These are phyloP conservation scores for Trogon melanurus DNA, from an alignment of 2,113 vertebrate species.

Conservation along the genomic window DNA sequence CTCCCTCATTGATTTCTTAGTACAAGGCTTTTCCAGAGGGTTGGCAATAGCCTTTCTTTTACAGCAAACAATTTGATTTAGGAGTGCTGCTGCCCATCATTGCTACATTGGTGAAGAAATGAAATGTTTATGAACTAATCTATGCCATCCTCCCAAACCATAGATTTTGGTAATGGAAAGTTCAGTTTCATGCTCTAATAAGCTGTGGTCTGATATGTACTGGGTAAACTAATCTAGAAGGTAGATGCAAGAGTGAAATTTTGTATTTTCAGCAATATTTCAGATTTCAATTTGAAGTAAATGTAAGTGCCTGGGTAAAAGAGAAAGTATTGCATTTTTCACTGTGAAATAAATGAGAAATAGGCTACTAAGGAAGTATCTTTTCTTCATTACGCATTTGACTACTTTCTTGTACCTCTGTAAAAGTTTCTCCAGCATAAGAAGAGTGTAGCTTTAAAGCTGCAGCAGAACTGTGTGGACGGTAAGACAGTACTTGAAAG, in stretches of 20 bases:
- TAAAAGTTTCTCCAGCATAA: not conserved
- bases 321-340: not conserved
- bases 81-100: not conserved
- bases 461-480: not conserved
- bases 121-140: constrained; percentile 45
- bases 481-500: not conserved
- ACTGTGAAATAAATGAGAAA: constrained; percentile 1
- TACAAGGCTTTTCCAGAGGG: not conserved
- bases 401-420: not conserved
- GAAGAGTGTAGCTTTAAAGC: not conserved
- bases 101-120: constrained; percentile 2
- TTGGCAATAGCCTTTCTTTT: not conserved
- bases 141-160: constrained; percentile 16
- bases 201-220: not conserved
- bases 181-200: constrained; percentile 29
- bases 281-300: constrained; percentile 16
- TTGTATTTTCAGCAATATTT: not conserved
- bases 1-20: not conserved
- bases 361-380: not conserved
- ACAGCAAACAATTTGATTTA: constrained; percentile 4
- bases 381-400: not conserved
- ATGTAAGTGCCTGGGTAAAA: not conserved
- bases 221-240: constrained; percentile 28
- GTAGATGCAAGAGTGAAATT: not conserved
- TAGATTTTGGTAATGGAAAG: constrained; percentile 21